These are phyloP conservation scores for Galagoides demidoff DNA, from an alignment of 2,797 vertebrate species.

Conservation along the genomic window DNA sequence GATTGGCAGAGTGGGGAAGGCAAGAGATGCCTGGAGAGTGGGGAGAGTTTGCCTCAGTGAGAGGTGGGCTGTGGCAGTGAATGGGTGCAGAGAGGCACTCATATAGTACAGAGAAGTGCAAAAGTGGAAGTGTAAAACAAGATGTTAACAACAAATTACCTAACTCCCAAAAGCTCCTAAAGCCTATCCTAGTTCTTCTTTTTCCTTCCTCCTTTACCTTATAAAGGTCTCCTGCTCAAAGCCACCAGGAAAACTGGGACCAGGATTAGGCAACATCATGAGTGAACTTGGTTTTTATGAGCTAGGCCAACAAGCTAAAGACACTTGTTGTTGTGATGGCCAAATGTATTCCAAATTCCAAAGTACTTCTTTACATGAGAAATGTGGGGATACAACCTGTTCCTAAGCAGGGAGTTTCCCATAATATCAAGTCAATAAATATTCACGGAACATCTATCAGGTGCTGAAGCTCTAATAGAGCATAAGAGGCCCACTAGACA, in stretches of 20 bases:
- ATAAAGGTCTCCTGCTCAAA: not conserved
- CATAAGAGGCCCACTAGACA: not conserved
- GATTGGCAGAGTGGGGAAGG: not conserved
- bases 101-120: not conserved
- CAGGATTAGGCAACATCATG: not conserved
- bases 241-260: not conserved
- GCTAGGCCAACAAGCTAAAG: not conserved
- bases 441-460: not conserved
- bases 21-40: not conserved
- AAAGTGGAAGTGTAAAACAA: not conserved
- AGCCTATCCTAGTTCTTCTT: not conserved
- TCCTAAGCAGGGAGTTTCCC: not conserved
- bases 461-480: not conserved
- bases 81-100: not conserved
- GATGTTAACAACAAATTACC: not conserved
- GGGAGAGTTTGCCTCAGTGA: not conserved
- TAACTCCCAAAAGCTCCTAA: not conserved
- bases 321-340: not conserved
- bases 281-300: not conserved
- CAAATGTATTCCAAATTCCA: constrained; percentile 16
- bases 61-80: too few species aligned
- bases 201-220: not conserved
- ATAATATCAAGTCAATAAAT: not conserved
- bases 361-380: not conserved
- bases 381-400: not conserved